Base-by-base conservation (phyloP, 2,797 vertebrate genomes). In the Lateolabrax maculatus region DNA sequence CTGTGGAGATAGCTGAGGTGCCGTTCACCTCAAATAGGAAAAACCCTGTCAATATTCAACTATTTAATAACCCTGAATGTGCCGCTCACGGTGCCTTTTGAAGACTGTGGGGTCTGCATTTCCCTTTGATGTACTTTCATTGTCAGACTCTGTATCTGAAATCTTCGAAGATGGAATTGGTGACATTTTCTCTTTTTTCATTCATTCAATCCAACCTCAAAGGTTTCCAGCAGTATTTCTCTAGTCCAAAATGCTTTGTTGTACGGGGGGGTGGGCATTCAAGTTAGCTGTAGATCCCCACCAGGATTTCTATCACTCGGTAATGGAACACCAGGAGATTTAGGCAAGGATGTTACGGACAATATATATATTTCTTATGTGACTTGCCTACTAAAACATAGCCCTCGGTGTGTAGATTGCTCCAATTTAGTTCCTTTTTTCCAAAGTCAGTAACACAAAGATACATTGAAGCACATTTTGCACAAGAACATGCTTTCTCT, bases 141-240 rank as follows among this genome's bases (percentile, higher is more conserved):
- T 93, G 91, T 91, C 91, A 94, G 90, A 90, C 79, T 87, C 89
- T 92, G 90, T 92, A 94, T 95, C 92, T 92, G 90, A 93, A 93
- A 94, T 93, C 92, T 93, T 91, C 87, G 44, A 79, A 92, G 90
- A 94, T 91, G 90, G 88, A 94, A 93, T 93, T 93, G 90, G 91
- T 94, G 93, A 95, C 92, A 94, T 94, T 94, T 94, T 90, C 87
- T 89, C 76, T 92, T 93, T 94, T 93, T 94, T 92, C 89, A 92
- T 94, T 93, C 90, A 93, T 94, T 91, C 91, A 92, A 93, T 94
- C 92, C 93, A 94, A 94, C 93, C 93, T 95, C 93, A 94, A 95
- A 95, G 94, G 90, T 93, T 94, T 92, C 79, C 73, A 62, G 87
- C 90, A 79, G 86, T 90, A 88, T 91, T 92, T 91, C 89, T 91